A percentile compares a stretch with the other conserved stretches of the same genome.
phyloP scores from a whole-genome alignment of 2,797 vertebrate genomes.

The Sebastes oblongus region DNA sequence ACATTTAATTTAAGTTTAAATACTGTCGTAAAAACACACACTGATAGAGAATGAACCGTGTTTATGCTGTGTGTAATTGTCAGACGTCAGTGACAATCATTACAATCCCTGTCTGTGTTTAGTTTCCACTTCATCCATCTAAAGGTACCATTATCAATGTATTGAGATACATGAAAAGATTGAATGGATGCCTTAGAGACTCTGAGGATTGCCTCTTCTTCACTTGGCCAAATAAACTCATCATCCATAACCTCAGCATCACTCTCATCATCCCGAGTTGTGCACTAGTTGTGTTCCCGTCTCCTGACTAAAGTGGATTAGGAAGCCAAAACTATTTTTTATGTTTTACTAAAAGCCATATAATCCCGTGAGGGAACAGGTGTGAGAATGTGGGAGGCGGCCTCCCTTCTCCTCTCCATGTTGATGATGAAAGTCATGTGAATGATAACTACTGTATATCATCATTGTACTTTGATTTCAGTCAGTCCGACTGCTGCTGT shows the following conservation, averaged over 20 bases:
- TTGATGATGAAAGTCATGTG: constrained; percentile 7
- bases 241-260: not conserved
- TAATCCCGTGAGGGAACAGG: constrained; percentile 19
- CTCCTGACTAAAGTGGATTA: not conserved
- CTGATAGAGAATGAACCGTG: not conserved
- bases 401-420: constrained; percentile 12
- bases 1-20: not conserved
- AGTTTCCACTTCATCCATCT: not conserved
- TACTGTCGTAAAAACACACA: not conserved
- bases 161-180: not conserved
- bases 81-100: constrained; percentile 35
- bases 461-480: constrained; percentile 5
- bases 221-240: not conserved
- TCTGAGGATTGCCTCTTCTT: not conserved
- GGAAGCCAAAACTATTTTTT: constrained; percentile 19
- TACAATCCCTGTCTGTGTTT: not conserved
- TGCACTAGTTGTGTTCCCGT: not conserved
- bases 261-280: not conserved
- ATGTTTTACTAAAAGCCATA: constrained; percentile 67
- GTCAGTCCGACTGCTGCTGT: not conserved
- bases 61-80: not conserved
- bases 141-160: not conserved
- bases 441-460: constrained; percentile 4
- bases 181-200: constrained; percentile 15
- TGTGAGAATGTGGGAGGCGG: constrained; percentile 30